Conservation (phyloP, 2,113 vertebrate species). For the Pandion haliaetus region DNA sequence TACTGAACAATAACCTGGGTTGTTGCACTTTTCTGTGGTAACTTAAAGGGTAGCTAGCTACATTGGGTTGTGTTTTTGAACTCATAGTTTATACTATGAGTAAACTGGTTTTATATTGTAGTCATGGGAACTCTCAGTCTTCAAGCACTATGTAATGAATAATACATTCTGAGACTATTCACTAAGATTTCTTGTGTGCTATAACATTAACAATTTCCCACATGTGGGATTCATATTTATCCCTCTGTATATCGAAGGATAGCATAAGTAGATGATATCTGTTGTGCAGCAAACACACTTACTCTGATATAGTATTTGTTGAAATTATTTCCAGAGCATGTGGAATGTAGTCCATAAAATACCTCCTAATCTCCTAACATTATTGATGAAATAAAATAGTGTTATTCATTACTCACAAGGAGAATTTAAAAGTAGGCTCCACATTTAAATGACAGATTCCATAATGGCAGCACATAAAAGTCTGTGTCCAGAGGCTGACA, state of each 20-base stretch:
- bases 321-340: not conserved
- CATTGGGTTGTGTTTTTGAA: not conserved
- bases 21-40: not conserved
- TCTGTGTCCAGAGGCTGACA: not conserved
- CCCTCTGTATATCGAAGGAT: constrained; percentile 1
- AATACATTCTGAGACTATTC: constrained; percentile 31
- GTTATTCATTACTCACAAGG: not conserved
- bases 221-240: constrained; percentile 36
- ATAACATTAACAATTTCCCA: constrained; percentile 38
- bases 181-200: constrained; percentile 33
- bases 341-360: not conserved
- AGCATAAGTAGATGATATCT: not conserved
- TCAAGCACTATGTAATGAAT: constrained; percentile 39
- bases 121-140: constrained; percentile 47
- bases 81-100: not conserved
- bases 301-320: not conserved
- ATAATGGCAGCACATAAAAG: not conserved
- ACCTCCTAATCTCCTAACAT: not conserved
- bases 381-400: constrained; percentile 25
- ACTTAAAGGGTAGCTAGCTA: not conserved
- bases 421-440: not conserved
- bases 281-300: not conserved
- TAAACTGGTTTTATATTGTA: constrained; percentile 22
- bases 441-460: not conserved
- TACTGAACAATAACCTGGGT: not conserved